Evolutionary conservation across 2,797 vertebrate species (phyloP), one percentile per base, ranked within the genome.

Genomic region (Echiichthys vipera): DNA sequence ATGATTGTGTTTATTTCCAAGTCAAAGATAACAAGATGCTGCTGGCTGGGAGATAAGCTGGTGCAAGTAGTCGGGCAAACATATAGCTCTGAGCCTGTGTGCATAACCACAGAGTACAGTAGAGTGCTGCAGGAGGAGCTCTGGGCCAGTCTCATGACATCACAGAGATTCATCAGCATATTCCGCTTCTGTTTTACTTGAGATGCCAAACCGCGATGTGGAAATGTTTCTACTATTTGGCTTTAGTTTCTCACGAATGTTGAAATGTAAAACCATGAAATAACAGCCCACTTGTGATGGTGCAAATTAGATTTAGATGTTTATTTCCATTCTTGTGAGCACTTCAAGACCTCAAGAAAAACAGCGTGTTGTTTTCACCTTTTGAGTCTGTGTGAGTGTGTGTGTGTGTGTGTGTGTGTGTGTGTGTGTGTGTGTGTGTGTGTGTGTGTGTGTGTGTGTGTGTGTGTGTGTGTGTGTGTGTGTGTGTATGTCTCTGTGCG

Each of bases 11-110:
- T 88, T 89, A 86, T 83, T 85, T 87, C 80, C 80, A 66, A 74
- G 72, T 76, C 47, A 55, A 66, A 87, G 90, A 94, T 92, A 92
- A 92, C 88, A 85, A 87, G 89, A 88, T 76, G 86, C 82, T 83
- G 82, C 69, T 45, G 79, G 89, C 80, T 72, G 83, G 78, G 68
- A 88, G 86, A 81, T 87, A 91, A 89, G 88, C 81, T 47, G 74
- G 74, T 71, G 77, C 76, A 78, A 84, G 75, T 77, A 71, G 76
- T 64, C 64, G 14, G 81, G 74, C 74, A 81, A 88, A 90, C 85
- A 85, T 71, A 62, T 74, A 77, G 71, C 84, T 46, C 8, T 0
- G 1, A 84, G 81, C 53, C 27, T 61, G 66, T 66, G 58, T 68
- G 71, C 77, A 76, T 34, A 71, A 79, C 78, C 61, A 57, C 34